Evolutionary conservation across 1,140 invertebrate genomes (phyloP), one percentile per base, ranked within the genome.

Genomic region (Pseudobourletiella spinata): DNA sequence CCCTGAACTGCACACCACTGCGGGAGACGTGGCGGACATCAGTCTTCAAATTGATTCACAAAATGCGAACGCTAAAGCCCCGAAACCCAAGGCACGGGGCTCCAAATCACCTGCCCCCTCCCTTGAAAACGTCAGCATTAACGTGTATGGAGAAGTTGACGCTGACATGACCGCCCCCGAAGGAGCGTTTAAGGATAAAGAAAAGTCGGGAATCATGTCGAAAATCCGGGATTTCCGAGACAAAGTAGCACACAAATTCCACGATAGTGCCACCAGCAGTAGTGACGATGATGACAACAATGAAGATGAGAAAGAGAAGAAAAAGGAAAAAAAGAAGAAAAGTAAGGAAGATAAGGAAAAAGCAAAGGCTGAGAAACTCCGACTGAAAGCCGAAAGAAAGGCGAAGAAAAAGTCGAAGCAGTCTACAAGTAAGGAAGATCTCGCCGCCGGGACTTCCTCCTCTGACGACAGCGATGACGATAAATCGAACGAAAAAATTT

Each of bases 191-290:
- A 46, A 46, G 24, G 43, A 22, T 20, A 59, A 61, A 20, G 58
- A 65, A 25, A 51, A 65, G 26, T 66, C 67, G 35, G 65, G 65
- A 44, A 50, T 55, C 30, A 25, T 68, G 16, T 55, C 64, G 44
- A 56, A 72, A 25, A 65, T 72, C 20, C 68, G 72, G 32, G 73
- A 74, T 56, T 65, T 75, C n/a, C 74, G 73, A 67, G 73, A 74
- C 15, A 74, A 71, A 69, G 54, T 74, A 8, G 52, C 63, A 26
- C 59, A 63, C 22, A 65, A 64, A 43, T 39, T 65, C 22, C 59
- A 59, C 29, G 59, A 56, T 3, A 22, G 16, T 11, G 22, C 29
- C 14, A 35, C 44, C 4, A 42, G 11, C 60, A 71, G 48, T 57
- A 66, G 32, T 16, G 57, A 63, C 2, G 60, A 62, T 14, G 51